phyloP scores from a whole-genome alignment of 2,113 vertebrate genomes.

The Hippocampus abdominalis region DNA sequence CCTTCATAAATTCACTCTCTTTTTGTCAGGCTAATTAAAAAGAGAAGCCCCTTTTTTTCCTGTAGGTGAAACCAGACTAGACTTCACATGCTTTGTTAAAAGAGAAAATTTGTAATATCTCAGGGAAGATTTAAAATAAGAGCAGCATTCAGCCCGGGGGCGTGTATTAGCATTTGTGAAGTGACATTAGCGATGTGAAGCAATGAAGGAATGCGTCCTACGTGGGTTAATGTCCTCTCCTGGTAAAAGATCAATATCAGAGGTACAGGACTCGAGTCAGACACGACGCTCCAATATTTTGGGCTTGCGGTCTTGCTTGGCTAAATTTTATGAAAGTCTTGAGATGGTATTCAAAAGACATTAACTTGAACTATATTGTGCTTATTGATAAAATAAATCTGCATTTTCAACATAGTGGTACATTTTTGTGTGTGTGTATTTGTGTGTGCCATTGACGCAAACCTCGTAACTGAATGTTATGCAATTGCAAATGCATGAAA shows the following conservation, averaged over 20 bases:
- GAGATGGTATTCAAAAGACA: too few species aligned
- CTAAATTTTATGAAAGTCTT: background rate
- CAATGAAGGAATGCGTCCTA: constrained; percentile 35
- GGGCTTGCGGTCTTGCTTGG: background rate
- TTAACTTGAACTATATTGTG: too few species aligned
- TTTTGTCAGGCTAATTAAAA: constrained; percentile 32
- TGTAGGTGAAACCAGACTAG: constrained; percentile 27
- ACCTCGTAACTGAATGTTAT: too few species aligned
- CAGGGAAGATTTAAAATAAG: constrained; percentile 26
- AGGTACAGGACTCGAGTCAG: background rate
- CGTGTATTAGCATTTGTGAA: constrained; percentile 37
- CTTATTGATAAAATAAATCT: too few species aligned
- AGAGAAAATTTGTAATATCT: constrained; percentile 29
- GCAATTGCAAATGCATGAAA: background rate
- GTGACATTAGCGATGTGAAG: constrained; percentile 21
- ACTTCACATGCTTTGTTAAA: constrained; percentile 30
- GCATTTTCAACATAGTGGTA: too few species aligned
- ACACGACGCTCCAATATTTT: background rate
- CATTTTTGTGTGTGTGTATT: too few species aligned
- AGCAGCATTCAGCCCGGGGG: constrained; percentile 20
- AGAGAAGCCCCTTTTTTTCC: constrained; percentile 11
- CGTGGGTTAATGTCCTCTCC: constrained; percentile 16
- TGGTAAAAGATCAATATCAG: constrained; percentile 13
- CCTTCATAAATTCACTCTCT: constrained; percentile 53
- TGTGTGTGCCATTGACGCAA: too few species aligned